Evolutionary conservation across 2,888 invertebrate species (phyloP), one percentile per base, ranked within the genome.

Genomic region (Sinelater perroti): DNA sequence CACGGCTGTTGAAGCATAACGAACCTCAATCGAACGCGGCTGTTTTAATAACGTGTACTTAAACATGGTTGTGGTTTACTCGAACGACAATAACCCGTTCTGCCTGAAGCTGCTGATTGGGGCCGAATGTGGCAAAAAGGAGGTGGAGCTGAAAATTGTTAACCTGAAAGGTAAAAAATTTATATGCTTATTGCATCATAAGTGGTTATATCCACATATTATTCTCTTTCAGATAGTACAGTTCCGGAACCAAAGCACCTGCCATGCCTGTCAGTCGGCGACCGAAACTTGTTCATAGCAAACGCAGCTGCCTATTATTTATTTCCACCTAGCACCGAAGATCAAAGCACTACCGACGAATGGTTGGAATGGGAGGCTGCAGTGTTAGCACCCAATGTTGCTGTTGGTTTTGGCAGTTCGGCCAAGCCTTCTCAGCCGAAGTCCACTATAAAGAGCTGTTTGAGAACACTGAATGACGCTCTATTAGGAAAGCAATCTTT

Each of bases 51-150:
- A 49, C n/a, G 17, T 3, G 31, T 38, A 54, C 47, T 70, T 65
- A 67, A 60, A 64, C 53, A 85, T 80, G 80, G 89, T 90, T 87
- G 87, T 86, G 72, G 83, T 90, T 63, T 85, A 84, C 64, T 87
- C 90, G 6, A 92, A 92, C 72, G 85, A 87, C 70, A 88, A 87
- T 68, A 93, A 92, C 78, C 89, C 90, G 20, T 85, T 88, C 13
- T 85, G 88, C 14, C 79, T 93, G 62, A 92, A 93, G 76, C 73
- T 93, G 63, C 71, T 91, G 18, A 81, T 91, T 69, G 86, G 88
- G 56, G 85, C 87, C 6, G 87, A 88, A 70, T 82, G 87, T 64
- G 83, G 84, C 0, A 83, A 85, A 62, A 82, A 83, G 70, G 77
- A 83, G 62, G 78, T 86, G 13, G 78, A 81, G 57, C 68, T 90